Evolutionary conservation across 1,140 invertebrate species (phyloP), one percentile per base, ranked within the genome.

Genomic region (Brachionus rubens): DNA sequence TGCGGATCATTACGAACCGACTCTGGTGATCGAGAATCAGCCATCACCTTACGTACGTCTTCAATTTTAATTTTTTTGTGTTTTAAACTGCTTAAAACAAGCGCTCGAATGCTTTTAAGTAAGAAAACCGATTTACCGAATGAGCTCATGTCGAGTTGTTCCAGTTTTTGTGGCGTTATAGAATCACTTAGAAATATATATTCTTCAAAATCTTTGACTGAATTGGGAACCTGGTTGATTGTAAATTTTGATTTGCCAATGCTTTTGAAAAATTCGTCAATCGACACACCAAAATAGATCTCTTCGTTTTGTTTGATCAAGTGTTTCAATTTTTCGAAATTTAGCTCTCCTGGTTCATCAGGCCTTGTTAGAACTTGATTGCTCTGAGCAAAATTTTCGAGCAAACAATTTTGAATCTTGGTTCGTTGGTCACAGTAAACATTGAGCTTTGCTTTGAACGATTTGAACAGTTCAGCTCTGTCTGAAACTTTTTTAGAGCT

Each of bases 231-330:
- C 33, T 33, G 50, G 14, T 10, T 26, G n/a, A 54, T 26, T 1
- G 50, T n/a, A 59, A 59, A 59, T 36, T 59, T 59, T 59, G 54
- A 59, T 10, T 59, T n/a, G n/a, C 26, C 30, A n/a, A 59, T 30
- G 19, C 9, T 14, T 59, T 9, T 24, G 19, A 59, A n/a, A 30
- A 59, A 59, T 14, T 54, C 21, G 12, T 54, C 19, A 26, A 26
- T 26, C 30, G 50, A 54, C 14, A 10, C 24, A 14, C 21, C 50
- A 54, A 54, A 54, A 21, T 26, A 26, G 21, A 54, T 26, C 12
- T 54, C 1, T 54, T 54, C 30, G 7, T 9, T 26, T 26, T 26
- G 16, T 24, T 21, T 21, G n/a, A 26, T 54, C n/a, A n/a, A n/a
- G n/a, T n/a, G n/a, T n/a, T n/a, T n/a, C n/a, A n/a, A n/a, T n/a